A percentile compares a stretch with the other conserved stretches of the same genome.
Conservation (phyloP, 2,797 vertebrate genomes). For the Tapirus indicus region DNA sequence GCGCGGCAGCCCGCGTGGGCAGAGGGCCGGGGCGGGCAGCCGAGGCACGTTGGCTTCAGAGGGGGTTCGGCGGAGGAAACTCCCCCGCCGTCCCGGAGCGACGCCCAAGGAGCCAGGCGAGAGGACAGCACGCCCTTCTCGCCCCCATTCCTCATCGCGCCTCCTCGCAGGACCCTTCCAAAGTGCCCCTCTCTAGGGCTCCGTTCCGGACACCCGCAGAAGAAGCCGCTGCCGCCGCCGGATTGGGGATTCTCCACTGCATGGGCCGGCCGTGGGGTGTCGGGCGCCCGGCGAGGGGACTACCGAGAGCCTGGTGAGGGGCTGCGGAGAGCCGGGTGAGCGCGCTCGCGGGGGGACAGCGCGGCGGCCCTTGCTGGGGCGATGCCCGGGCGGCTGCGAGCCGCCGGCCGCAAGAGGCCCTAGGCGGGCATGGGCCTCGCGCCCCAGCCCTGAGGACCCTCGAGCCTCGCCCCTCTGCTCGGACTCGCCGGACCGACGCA, state of each 20-base stretch:
- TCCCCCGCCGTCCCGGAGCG: neutral
- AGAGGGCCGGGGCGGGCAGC: neutral
- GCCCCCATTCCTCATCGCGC: neutral
- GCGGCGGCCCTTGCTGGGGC: conserved; percentile 44
- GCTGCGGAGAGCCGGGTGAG: neutral
- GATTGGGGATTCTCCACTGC: neutral
- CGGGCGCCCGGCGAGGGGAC: neutral
- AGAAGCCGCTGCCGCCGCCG: neutral
- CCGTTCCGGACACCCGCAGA: neutral
- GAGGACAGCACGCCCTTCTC: neutral
- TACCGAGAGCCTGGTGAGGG: neutral
- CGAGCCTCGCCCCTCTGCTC: conserved; percentile 54
- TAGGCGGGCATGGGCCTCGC: conserved; percentile 81
- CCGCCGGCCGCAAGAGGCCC: conserved; percentile 84
- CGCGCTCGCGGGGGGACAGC: conserved; percentile 38
- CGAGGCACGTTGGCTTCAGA: neutral
- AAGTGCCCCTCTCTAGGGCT: neutral
- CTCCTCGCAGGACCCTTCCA: neutral
- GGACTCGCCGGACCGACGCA: conserved; percentile 73
- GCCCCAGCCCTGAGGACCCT: conserved; percentile 64
- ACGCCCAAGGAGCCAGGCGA: neutral
- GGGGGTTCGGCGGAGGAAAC: neutral
- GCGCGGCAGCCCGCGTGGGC: neutral
- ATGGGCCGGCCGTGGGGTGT: neutral
- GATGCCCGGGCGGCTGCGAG: conserved; percentile 85